Evolutionary conservation across 1,140 invertebrate species (phyloP), one percentile per base, ranked within the genome.

Genomic region (Drosophila erecta): DNA sequence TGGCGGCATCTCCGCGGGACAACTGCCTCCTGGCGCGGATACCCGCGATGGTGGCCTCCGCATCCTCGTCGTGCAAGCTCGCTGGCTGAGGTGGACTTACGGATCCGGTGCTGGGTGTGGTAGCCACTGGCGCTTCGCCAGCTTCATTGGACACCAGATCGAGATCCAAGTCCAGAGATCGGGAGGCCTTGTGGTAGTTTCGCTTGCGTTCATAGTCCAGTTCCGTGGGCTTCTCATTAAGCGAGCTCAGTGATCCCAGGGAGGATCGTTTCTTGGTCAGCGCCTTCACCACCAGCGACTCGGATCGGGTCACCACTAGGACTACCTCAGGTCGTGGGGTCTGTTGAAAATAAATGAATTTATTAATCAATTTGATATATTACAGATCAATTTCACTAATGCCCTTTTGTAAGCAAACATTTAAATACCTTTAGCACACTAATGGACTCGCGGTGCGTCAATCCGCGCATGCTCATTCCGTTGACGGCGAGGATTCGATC

Each of bases 401-500:
- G n/a, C n/a, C n/a, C n/a, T n/a, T n/a, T n/a, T n/a, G n/a, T n/a
- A n/a, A n/a, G 2, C 22, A 24, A 24, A 7, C 7, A 30, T 30
- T 10, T 8, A 30, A 30, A 49, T 92, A 96, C 95, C 94, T 98
- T 98, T 1, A 98, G 93, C 65, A 98, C 95, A 71, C 95, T 94
- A 54, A 98, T 94, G 61, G 97, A 97, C 90, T 98, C 96, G 14
- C 95, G 94, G 90, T 98, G 97, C 27, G 96, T 97, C 17, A 98
- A 92, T 53, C 96, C 96, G 59, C 95, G 94, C 92, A 97, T 96
- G 69, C 94, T 94, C 85, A 95, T 94, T n/a, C 96, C 96, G 92
- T 98, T 98, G 72, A 98, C 97, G 38, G 97, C 97, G 38, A 97
- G 93, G 11, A 98, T 95, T 81, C 97, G 95, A 84, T 98, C 97